Conservation (phyloP, 2,797 vertebrate species). For the Poeciliopsis paucimaculata region DNA sequence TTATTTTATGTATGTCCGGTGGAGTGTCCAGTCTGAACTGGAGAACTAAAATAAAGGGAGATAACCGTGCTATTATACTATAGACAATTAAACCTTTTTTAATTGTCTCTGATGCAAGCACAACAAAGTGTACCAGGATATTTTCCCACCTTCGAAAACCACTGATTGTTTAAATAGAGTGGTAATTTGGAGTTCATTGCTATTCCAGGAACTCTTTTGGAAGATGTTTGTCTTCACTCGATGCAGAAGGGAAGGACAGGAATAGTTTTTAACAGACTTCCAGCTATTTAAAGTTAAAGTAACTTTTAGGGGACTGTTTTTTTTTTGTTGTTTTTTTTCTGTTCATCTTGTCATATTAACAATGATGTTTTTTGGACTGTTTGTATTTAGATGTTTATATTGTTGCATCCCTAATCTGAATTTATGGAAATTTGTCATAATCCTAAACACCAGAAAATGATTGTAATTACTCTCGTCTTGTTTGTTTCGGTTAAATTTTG, state of each 20-base stretch:
- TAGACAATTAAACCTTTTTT: neutral
- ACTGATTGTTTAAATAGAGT: neutral
- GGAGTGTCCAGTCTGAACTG: neutral
- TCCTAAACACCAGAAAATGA: slow-evolving; percentile 34
- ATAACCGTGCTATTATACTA: neutral
- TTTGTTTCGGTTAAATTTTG: slow-evolving; percentile 42
- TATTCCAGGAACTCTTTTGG: neutral
- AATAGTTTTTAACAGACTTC: neutral
- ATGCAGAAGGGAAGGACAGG: neutral
- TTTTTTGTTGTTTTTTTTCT: neutral
- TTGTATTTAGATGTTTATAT: neutral
- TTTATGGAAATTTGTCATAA: slow-evolving; percentile 40
- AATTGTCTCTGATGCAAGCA: neutral
- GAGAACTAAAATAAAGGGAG: neutral
- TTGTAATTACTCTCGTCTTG: slow-evolving; percentile 31
- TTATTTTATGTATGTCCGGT: too few relatives aligned
- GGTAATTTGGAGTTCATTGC: neutral
- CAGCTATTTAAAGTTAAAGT: neutral
- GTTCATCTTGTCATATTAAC: neutral
- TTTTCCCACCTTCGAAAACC: neutral
- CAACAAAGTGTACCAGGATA: neutral
- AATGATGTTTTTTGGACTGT: neutral
- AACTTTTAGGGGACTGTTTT: neutral
- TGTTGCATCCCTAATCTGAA: slow-evolving; percentile 8
- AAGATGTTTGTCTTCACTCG: neutral